Evolutionary conservation across 2,888 invertebrate species (phyloP), one percentile per base, ranked within the genome.

Genomic region (Luffia ferchaultella): DNA sequence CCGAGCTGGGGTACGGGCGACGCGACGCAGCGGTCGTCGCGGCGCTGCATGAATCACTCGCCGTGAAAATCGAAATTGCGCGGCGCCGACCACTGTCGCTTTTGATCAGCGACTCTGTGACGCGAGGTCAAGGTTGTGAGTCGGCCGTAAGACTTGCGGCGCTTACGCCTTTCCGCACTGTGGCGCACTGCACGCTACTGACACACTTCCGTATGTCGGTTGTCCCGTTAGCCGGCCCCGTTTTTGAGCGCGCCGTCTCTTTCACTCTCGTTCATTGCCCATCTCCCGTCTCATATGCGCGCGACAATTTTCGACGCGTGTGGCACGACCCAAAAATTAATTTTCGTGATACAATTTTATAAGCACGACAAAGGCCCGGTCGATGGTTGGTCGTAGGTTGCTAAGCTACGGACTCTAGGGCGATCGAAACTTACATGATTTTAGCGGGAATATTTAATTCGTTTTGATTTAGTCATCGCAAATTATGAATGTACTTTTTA

Each of bases 201-300:
- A 84, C 84, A 85, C 72, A 85, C 82, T 82, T 84, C 82, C 78
- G 74, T 68, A 68, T 67, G 70, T 54, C 55, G 52, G 51, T 52
- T 58, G 70, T 79, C 80, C 84, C 84, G 84, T 84, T 84, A 85
- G 68, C 58, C 74, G 83, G 73, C 82, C 78, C 77, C 70, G 70
- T 79, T 79, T 73, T 59, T 65, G 61, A 58, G 66, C 61, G 67
- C 62, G 60, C 68, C 67, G 65, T 76, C 76, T 77, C 78, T 73
- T 76, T 82, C 82, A 75, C 79, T 80, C 82, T 80, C 77, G 73
- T 67, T 72, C 59, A 60, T 50, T 55, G 58, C 54, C 61, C 56
- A 65, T 67, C 58, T 54, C 61, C 63, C 57, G 68, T 82, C 74
- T 76, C 79, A 63, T 60, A 73, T 68, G 57, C 54, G 59, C 68